Conservation (phyloP, 2,888 invertebrate species). For the Aelia acuminata region DNA sequence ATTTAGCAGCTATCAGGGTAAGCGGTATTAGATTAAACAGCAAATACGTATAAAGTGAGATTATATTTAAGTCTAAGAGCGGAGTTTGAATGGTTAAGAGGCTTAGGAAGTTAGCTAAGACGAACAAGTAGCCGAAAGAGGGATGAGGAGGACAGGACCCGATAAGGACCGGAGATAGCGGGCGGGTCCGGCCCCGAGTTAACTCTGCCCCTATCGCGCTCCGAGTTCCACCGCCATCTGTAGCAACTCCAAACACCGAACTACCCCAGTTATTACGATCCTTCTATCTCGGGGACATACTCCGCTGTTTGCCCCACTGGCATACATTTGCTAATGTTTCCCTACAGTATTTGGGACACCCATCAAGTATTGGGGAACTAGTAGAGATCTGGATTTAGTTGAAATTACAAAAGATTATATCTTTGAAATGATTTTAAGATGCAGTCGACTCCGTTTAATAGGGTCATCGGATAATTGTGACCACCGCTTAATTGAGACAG, state of each 20-base stretch:
- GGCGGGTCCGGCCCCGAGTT: neutral
- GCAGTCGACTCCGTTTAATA: too few species aligned
- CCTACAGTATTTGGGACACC: neutral
- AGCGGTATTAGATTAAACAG: neutral
- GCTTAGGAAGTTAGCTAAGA: constrained; percentile 17
- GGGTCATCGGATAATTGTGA: too few species aligned
- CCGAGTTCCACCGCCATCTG: neutral
- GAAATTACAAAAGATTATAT: too few species aligned
- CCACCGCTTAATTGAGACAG: too few species aligned
- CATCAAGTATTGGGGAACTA: too few species aligned
- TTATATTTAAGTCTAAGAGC: neutral
- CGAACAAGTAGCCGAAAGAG: neutral
- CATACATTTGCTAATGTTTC: neutral
- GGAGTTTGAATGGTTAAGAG: neutral
- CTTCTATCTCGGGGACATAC: neutral
- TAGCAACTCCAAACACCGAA: neutral
- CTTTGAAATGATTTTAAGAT: too few species aligned
- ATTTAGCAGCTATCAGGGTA: neutral
- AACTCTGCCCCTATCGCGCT: neutral
- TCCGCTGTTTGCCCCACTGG: neutral
- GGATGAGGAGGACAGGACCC: neutral
- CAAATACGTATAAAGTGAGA: constrained; percentile 33
- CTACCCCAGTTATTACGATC: neutral
- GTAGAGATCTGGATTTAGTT: too few species aligned
- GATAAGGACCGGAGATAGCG: neutral